Base-by-base conservation (phyloP, 2,888 invertebrate genomes). In the Nebria salina region DNA sequence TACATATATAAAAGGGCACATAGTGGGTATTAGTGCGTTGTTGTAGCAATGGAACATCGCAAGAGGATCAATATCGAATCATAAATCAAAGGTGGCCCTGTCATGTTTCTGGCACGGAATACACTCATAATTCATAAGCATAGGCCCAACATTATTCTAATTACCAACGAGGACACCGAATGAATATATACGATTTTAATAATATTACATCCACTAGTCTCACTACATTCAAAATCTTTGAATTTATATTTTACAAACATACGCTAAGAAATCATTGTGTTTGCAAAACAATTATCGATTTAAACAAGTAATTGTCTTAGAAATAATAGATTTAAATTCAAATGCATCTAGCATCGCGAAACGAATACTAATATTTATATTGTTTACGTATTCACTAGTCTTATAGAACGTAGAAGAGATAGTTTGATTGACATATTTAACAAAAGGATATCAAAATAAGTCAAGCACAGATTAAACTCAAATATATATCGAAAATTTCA, bases 81-180 rank as follows among this genome's bases (percentile, higher is more conserved):
- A 79, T 79, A 79, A 79, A 79, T 79, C 79, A 79, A 79, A 79
- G 74, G 65, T 41, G 79, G 74, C 43, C 43, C 79, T 79, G 79
- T 79, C 79, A 79, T 66, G 66, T 79, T 68, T 74, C 66, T 72
- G 79, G 79, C 79, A 79, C 79, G 79, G 74, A 79, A 79, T 79
- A 79, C 79, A 79, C 79, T 79, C 79, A 79, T 79, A 79, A 79
- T 79, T 79, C 79, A 79, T 74, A 79, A 79, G 74, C 79, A 79
- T 79, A 79, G 79, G 79, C 74, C 79, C 74, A 43, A 79, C 79
- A 79, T 79, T 79, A 79, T 75, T 79, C 79, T 79, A 79, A 79
- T 79, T 68, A 68, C 68, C 20, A 20, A 20, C 68, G 34, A n/a
- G 66, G n/a, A 20, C 20, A 66, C 3, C 13, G 26, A 34, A 68